Evolutionary conservation across 2,113 vertebrate genomes (phyloP), one percentile per base, ranked within the genome.

Genomic region (Cariama cristata): DNA sequence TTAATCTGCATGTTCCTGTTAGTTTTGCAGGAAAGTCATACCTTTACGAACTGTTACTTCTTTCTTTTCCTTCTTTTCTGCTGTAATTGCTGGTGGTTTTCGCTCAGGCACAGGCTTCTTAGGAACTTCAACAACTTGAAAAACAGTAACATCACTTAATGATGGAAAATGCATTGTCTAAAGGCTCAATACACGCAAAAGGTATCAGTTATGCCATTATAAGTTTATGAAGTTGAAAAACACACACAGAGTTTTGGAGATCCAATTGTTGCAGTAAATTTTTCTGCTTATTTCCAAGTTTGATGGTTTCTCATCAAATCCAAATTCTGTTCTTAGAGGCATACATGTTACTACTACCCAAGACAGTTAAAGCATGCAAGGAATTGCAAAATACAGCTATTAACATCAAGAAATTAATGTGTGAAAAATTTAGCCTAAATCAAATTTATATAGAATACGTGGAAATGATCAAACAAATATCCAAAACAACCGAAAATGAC

Each of bases 31-130:
- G n/a, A 30, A 96, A 81, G 23, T 73, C 97, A 94, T 99, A 99
- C 99, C 99, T 99, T 98, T 97, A 86, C 92, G 88, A 74, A 96
- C 85, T 7, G 95, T 87, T 44, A 93, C 90, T 97, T 98, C 97
- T 93, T 98, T 98, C 98, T 97, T 98, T 91, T 91, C 96, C 89
- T 98, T 98, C 93, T 90, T 98, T 82, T 98, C 98, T 59, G 94
- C 94, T 94, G 90, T 55, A 94, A 96, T 88, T 35, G 92, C 38
- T 53, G 97, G 86, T 71, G 80, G 53, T 44, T 98, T 98, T 71
- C 19, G 62, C 32, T 97, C 91, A 68, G 98, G 95, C 74, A 98
- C 94, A 7, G 82, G 90, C 79, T 97, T 98, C 98, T 93, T 98
- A 40, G 92, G 92, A 93, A 97, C 88, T 90, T 98, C 98, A 68